Evolutionary conservation across 2,113 vertebrate genomes (phyloP).

Genomic region (Phoenicopterus ruber): DNA sequence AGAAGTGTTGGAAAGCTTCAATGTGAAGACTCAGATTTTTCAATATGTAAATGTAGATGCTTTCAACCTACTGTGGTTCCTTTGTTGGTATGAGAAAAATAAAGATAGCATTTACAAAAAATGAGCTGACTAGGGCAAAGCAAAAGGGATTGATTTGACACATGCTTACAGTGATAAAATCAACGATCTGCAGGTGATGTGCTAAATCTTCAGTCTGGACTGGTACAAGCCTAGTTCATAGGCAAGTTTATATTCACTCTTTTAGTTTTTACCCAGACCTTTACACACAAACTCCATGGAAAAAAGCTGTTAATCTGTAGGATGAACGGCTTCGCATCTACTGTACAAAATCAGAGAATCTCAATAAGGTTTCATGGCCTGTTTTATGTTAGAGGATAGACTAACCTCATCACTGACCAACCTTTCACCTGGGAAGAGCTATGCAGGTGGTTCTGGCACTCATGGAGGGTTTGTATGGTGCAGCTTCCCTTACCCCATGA

Average conservation of each 20-base stretch:
- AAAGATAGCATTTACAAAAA: neutral
- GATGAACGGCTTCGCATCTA: neutral
- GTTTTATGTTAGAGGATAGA: neutral
- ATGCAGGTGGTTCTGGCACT: neutral
- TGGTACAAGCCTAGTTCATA: neutral
- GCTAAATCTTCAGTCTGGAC: neutral
- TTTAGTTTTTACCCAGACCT: neutral
- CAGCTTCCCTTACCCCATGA: neutral
- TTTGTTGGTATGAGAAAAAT: neutral
- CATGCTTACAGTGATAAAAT: neutral
- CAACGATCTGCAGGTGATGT: neutral
- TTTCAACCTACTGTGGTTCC: neutral
- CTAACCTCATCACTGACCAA: neutral
- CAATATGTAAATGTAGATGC: neutral
- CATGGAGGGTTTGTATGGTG: accelerated
- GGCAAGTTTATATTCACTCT: neutral
- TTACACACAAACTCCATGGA: neutral
- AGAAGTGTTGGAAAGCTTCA: neutral
- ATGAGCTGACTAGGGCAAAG: neutral
- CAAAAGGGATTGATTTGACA: neutral
- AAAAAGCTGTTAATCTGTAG: neutral
- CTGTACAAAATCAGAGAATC: neutral
- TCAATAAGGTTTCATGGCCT: neutral
- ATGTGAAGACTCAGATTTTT: neutral
- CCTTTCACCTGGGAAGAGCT: neutral